Evolutionary conservation across 2,888 invertebrate species (phyloP), one percentile per base, ranked within the genome.

Genomic region (Coremacera marginata): DNA sequence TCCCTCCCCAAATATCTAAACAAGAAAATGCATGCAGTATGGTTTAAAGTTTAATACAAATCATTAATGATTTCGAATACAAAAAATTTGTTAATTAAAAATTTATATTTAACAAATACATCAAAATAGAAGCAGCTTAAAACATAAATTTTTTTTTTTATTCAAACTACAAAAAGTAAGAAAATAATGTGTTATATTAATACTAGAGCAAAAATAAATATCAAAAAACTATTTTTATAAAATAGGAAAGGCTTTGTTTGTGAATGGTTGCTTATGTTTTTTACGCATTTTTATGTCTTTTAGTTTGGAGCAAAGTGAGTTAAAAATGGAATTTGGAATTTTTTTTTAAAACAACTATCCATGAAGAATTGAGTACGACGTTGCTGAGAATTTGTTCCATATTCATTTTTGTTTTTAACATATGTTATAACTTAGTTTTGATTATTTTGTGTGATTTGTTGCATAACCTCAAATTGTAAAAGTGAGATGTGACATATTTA

Each of bases 121-220:
- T 63, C 8, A n/a, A 22, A 19, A 63, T 63, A 67, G 27, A 68
- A 68, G 51, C 51, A 49, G 44, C n/a, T 73, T 73, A 73, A 73
- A 49, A 25, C 37, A 44, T 72, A 62, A 37, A 37, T 37, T 44
- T 44, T 11, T 44, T 44, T 44, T 14, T 68, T 51, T 25, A 72
- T 49, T 73, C 62, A 2, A 34, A 31, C 55, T 34, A 16, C 14
- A 16, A 25, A 49, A 25, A 74, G 25, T 74, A 67, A 63, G 49
- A 65, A 68, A 67, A 57, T 52, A 74, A 67, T 51, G 22, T 68
- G 57, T 65, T n/a, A 63, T 44, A 52, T 63, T 74, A 74, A 65
- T 67, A 74, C 65, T 37, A 65, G 7, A 73, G 25, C 55, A 74
- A 67, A 73, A 65, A 74, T 74, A 74, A 34, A 55, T 55, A 67